phyloP scores from a whole-genome alignment of 2,888 invertebrate genomes.

The Eueremaeus valkanovi region DNA sequence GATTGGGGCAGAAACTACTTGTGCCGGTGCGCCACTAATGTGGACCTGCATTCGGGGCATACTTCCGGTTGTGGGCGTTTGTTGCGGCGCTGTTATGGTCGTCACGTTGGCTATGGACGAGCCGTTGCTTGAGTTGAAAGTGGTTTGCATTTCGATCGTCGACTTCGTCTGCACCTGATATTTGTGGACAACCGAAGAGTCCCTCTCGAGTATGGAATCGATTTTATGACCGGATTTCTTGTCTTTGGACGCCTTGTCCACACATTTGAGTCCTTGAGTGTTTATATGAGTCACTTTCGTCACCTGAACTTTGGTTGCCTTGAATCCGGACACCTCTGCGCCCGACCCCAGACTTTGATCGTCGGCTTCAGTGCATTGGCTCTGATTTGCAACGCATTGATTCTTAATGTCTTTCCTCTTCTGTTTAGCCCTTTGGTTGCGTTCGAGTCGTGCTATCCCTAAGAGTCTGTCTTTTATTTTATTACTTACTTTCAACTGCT shows the following conservation, averaged over 20 bases:
- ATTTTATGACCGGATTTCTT: constrained; percentile 45
- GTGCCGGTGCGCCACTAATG: background rate
- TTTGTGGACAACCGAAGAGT: constrained; percentile 43
- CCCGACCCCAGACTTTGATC: background rate
- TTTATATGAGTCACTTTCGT: constrained; percentile 46
- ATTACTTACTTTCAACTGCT: constrained; percentile 6
- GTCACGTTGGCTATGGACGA: background rate
- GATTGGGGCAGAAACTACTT: background rate
- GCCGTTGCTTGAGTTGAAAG: constrained; percentile 38
- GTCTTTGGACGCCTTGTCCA: constrained; percentile 43
- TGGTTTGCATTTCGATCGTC: constrained; percentile 45
- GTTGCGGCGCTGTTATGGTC: background rate
- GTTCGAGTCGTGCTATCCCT: background rate
- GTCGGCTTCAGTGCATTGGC: background rate
- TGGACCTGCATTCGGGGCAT: background rate
- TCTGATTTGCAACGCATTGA: too few species aligned
- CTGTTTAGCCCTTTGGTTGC: background rate
- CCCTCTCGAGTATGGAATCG: constrained; percentile 43
- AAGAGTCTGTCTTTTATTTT: constrained; percentile 1
- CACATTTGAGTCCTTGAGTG: too few species aligned
- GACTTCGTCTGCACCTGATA: constrained; percentile 33
- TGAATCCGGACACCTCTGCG: background rate
- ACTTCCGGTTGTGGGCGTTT: background rate
- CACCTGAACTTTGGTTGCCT: constrained; percentile 40
- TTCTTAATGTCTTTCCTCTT: too few species aligned